phyloP scores from a whole-genome alignment of 2,113 vertebrate genomes.

The Miniopterus natalensis region DNA sequence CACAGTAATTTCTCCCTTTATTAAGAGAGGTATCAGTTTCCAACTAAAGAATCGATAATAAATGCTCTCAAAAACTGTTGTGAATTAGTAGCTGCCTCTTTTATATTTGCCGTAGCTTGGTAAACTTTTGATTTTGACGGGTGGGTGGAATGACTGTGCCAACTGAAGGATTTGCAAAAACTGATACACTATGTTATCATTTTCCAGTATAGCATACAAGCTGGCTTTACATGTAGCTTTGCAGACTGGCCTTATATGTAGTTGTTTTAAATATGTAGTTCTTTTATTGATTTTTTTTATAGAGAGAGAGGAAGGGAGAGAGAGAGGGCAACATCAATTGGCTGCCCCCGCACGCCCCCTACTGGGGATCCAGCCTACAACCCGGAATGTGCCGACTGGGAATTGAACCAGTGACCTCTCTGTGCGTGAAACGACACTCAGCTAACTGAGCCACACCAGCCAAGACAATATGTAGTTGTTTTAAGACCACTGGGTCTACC shows the following conservation, averaged over 20 bases:
- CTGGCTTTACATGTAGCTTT: not conserved
- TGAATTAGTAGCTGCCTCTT: not conserved
- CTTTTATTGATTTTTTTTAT: too few relatives aligned
- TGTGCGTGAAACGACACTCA: too few relatives aligned
- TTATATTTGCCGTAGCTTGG: not conserved
- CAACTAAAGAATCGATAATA: not conserved
- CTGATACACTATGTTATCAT: not conserved
- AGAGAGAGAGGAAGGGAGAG: too few relatives aligned
- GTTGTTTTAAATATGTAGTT: not conserved
- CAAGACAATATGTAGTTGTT: not conserved
- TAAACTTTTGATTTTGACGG: not conserved
- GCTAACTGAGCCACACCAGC: too few relatives aligned
- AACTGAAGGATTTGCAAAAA: not conserved
- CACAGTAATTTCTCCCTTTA: not conserved
- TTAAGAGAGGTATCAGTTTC: not conserved
- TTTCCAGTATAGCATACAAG: not conserved
- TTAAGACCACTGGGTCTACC: not conserved
- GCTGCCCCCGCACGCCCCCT: too few relatives aligned
- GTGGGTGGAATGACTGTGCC: not conserved
- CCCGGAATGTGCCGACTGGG: too few relatives aligned
- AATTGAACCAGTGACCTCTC: too few relatives aligned
- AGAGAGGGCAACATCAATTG: too few relatives aligned
- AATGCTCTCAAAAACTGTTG: not conserved
- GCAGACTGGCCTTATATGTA: not conserved
- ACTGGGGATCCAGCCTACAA: too few relatives aligned